These are phyloP conservation scores for Tholera decimalis DNA, from an alignment of 2,888 invertebrate species.

Conservation along the genomic window DNA sequence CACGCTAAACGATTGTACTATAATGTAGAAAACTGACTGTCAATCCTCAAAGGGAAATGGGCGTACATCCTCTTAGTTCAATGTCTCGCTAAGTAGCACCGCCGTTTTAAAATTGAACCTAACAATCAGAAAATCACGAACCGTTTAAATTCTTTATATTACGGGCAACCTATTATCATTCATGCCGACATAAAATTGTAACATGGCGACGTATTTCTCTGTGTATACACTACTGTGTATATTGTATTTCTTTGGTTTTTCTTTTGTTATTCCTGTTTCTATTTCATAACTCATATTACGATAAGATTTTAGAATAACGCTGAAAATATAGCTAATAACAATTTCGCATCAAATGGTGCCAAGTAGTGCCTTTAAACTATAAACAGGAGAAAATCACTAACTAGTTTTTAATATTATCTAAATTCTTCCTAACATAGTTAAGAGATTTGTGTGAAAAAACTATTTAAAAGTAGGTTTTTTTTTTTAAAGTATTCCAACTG, in stretches of 20 bases:
- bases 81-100: conserved; percentile 11
- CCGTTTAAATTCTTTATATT: conserved; percentile 38
- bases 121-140: conserved; percentile 46
- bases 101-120: conserved; percentile 28
- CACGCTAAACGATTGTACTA: background rate
- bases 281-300: background rate
- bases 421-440: too few relatives aligned
- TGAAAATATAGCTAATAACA: too few relatives aligned
- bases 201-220: background rate
- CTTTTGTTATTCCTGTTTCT: background rate
- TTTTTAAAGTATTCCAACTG: too few relatives aligned
- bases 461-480: too few relatives aligned
- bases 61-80: conserved; percentile 40
- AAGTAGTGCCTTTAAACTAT: too few relatives aligned
- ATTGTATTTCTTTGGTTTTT: background rate
- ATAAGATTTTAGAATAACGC: background rate
- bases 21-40: conserved; percentile 1
- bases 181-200: conserved; percentile 28
- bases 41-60: conserved; percentile 39
- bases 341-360: too few relatives aligned
- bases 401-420: too few relatives aligned
- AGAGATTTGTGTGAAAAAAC: too few relatives aligned
- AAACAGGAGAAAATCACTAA: too few relatives aligned
- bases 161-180: conserved; percentile 35
- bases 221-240: too few relatives aligned